Percentiles rank a stretch among this genome's conserved stretches.
Conservation (phyloP, 2,113 vertebrate genomes). For the Caretta caretta region DNA sequence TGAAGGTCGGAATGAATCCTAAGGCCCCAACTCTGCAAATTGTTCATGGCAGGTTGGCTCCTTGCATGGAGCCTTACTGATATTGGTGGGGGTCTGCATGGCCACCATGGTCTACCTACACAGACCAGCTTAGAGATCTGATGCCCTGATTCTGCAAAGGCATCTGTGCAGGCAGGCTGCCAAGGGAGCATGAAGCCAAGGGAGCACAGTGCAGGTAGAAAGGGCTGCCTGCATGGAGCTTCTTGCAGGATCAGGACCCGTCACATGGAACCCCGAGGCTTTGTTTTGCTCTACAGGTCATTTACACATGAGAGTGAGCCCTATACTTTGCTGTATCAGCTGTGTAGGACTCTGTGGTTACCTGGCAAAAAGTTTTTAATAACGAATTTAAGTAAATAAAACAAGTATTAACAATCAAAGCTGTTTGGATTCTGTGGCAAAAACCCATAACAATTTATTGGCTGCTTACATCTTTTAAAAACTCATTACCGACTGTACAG, state of each 20-base stretch:
- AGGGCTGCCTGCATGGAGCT: background rate
- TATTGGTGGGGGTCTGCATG: background rate
- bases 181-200: background rate
- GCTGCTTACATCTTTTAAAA: constrained; percentile 50
- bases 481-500: constrained; percentile 29
- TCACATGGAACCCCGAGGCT: background rate
- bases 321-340: fast-evolving
- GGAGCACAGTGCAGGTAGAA: background rate
- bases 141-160: background rate
- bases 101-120: background rate
- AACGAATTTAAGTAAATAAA: constrained; percentile 57
- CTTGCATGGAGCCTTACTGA: background rate
- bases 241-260: background rate
- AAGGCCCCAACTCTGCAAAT: background rate
- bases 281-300: background rate
- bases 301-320: background rate
- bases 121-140: background rate
- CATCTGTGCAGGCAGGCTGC: background rate
- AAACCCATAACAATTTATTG: constrained; percentile 29
- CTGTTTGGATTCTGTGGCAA: constrained; percentile 42
- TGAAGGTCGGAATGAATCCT: background rate
- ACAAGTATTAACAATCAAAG: constrained; percentile 46
- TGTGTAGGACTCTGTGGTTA: background rate
- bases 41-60: background rate
- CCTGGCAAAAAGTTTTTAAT: constrained; percentile 25